Percentiles rank a stretch among this genome's conserved stretches.
Conservation (phyloP, 2,797 vertebrate species). For the Tadarida brasiliensis region DNA sequence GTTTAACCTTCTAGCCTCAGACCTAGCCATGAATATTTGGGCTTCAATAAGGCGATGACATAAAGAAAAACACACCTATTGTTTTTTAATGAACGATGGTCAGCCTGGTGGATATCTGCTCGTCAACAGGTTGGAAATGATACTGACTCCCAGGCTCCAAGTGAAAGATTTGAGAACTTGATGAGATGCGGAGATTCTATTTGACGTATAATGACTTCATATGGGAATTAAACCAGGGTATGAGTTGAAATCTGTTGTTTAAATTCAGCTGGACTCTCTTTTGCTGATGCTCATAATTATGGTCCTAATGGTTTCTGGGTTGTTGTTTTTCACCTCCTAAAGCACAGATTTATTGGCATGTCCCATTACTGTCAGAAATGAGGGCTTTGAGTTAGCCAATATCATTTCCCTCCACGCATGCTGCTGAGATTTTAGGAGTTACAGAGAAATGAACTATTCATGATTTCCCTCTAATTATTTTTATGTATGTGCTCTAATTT, state of each 20-base stretch:
- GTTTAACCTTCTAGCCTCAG: slow-evolving; percentile 47
- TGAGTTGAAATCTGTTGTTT: slow-evolving; percentile 35
- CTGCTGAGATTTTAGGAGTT: slow-evolving; percentile 13
- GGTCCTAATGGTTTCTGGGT: slow-evolving; percentile 53
- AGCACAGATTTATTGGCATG: background rate
- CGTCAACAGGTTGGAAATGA: slow-evolving; percentile 52
- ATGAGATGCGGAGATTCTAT: background rate
- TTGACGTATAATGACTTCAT: slow-evolving; percentile 67
- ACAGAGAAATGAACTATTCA: slow-evolving; percentile 34
- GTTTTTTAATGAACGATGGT: slow-evolving; percentile 55
- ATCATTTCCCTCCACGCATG: background rate
- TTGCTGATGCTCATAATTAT: slow-evolving; percentile 27
- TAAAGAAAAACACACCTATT: slow-evolving; percentile 53
- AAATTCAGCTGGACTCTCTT: slow-evolving; percentile 12
- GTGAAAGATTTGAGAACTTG: slow-evolving; percentile 39
- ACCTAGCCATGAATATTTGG: slow-evolving; percentile 21
- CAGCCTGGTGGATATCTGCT: slow-evolving; percentile 35
- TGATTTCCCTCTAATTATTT: background rate
- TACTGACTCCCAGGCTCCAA: background rate
- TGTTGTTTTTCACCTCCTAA: slow-evolving; percentile 31
- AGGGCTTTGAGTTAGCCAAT: background rate
- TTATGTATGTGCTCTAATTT: slow-evolving; percentile 54
- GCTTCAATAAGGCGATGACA: slow-evolving; percentile 54
- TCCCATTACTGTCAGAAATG: background rate
- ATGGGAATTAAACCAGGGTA: background rate